Conservation (phyloP, 2,888 invertebrate species). For the Leptinotarsa peninsularis region DNA sequence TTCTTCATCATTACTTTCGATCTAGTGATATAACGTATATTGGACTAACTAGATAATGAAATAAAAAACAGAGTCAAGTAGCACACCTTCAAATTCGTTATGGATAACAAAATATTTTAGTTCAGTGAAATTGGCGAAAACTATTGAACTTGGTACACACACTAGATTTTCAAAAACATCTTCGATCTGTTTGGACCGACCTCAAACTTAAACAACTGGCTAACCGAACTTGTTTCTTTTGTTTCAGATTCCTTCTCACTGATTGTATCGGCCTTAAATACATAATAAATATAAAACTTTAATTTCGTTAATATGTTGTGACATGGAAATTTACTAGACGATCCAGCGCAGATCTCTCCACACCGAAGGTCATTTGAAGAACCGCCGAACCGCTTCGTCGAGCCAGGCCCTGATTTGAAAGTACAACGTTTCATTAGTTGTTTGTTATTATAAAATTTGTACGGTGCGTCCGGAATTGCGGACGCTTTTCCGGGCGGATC, state of each 20-base stretch:
- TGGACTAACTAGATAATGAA: too few species aligned
- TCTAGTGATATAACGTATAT: too few species aligned
- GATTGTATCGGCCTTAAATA: slow-evolving; percentile 68
- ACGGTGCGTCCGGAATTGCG: not conserved
- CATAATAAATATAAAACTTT: slow-evolving; percentile 62
- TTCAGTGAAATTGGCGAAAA: too few species aligned
- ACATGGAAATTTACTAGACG: slow-evolving; percentile 52
- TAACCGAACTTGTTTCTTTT: slow-evolving; percentile 45
- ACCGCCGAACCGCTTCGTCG: slow-evolving; percentile 58
- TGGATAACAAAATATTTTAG: too few species aligned
- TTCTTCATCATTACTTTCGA: too few species aligned
- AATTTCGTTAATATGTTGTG: slow-evolving; percentile 66
- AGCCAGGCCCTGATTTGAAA: slow-evolving; percentile 68
- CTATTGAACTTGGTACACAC: too few species aligned
- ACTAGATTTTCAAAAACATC: too few species aligned
- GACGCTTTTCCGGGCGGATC: not conserved
- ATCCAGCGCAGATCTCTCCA: slow-evolving; percentile 55
- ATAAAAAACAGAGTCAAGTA: too few species aligned
- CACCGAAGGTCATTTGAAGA: slow-evolving; percentile 54
- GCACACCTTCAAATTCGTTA: too few species aligned
- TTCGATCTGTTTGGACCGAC: too few species aligned
- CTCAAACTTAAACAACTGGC: not conserved
- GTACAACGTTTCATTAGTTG: slow-evolving; percentile 67
- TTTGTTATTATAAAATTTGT: slow-evolving; percentile 54
- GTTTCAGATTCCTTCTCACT: slow-evolving; percentile 68